Evolutionary conservation across 2,888 invertebrate genomes (phyloP).

Genomic region (Maniola hyperantus): DNA sequence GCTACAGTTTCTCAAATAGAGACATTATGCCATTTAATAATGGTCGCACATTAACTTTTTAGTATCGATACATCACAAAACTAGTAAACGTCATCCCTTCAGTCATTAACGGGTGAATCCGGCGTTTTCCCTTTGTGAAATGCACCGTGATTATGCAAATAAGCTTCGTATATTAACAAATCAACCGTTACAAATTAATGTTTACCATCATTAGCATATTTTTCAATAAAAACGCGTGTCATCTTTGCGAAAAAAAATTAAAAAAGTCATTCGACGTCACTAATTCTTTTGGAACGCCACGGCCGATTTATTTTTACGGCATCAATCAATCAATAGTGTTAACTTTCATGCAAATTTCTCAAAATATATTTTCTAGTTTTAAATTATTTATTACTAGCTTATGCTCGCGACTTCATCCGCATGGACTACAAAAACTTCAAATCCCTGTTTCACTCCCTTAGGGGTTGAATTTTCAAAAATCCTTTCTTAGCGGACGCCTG

Average conservation of each 20-base stretch:
- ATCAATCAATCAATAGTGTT: constrained; percentile 72
- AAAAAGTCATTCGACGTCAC: constrained; percentile 52
- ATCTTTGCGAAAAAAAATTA: constrained; percentile 49
- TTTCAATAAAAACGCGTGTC: constrained; percentile 73
- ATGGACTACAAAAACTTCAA: too few relatives aligned
- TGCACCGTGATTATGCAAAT: constrained; percentile 71
- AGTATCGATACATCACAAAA: constrained; percentile 68
- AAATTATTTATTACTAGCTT: constrained; percentile 42
- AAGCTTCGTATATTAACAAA: constrained; percentile 69
- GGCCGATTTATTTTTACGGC: constrained; percentile 64
- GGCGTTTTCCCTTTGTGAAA: constrained; percentile 51
- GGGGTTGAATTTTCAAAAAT: too few relatives aligned
- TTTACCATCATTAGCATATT: constrained; percentile 77
- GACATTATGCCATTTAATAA: constrained; percentile 57
- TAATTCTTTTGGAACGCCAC: constrained; percentile 54
- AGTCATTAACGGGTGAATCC: constrained; percentile 53
- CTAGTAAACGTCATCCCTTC: constrained; percentile 71
- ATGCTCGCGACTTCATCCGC: too few relatives aligned
- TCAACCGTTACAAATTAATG: constrained; percentile 82
- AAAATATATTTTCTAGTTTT: constrained; percentile 32
- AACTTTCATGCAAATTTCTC: constrained; percentile 57
- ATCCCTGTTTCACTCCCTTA: too few relatives aligned
- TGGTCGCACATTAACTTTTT: constrained; percentile 60
- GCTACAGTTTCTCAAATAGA: constrained; percentile 47
- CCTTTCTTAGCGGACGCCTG: too few relatives aligned